A percentile compares a stretch with the other conserved stretches of the same genome.
Evolutionary conservation across 1,140 invertebrate genomes (phyloP).

Genomic region (Ostrea denselamellosa): DNA sequence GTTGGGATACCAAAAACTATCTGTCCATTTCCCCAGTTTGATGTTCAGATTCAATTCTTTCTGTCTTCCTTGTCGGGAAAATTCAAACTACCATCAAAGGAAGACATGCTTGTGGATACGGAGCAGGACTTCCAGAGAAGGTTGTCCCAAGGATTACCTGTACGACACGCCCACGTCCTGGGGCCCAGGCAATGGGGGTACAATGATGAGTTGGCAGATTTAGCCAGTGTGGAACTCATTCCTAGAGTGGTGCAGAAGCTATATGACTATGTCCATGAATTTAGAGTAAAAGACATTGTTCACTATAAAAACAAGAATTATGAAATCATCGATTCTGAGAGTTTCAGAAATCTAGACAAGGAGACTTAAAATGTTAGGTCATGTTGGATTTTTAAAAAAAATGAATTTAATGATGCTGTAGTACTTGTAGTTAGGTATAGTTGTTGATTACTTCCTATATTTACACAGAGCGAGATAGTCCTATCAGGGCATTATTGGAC

Average conservation of each 20-base stretch:
- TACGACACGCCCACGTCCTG: conserved; percentile 87
- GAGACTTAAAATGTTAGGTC: too few species aligned
- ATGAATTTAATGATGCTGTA: too few species aligned
- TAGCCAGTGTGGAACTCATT: conserved; percentile 82
- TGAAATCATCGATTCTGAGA: conserved; percentile 42
- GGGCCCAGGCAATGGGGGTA: conserved; percentile 84
- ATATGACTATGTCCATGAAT: conserved; percentile 76
- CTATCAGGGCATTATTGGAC: too few species aligned
- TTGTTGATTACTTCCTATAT: too few species aligned
- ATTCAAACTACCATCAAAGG: conserved; percentile 83
- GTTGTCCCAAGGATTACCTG: conserved; percentile 81
- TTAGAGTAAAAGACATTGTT: conserved; percentile 59
- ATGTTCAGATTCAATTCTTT: conserved; percentile 89
- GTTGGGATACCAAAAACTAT: conserved; percentile 90
- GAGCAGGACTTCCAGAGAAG: conserved; percentile 81
- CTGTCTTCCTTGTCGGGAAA: conserved; percentile 84
- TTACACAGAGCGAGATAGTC: too few species aligned
- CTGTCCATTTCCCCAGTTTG: conserved; percentile 91
- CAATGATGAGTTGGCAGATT: conserved; percentile 84
- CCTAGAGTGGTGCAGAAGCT: conserved; percentile 85
- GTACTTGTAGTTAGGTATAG: too few species aligned
- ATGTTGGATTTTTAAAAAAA: too few species aligned
- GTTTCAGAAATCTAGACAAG: neutral
- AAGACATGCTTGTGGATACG: conserved; percentile 85
- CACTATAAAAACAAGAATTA: conserved; percentile 63